Evolutionary conservation across 92 coral and sea anemone genomes (phyloP).

Genomic region (Palythoa heliodiscus): DNA sequence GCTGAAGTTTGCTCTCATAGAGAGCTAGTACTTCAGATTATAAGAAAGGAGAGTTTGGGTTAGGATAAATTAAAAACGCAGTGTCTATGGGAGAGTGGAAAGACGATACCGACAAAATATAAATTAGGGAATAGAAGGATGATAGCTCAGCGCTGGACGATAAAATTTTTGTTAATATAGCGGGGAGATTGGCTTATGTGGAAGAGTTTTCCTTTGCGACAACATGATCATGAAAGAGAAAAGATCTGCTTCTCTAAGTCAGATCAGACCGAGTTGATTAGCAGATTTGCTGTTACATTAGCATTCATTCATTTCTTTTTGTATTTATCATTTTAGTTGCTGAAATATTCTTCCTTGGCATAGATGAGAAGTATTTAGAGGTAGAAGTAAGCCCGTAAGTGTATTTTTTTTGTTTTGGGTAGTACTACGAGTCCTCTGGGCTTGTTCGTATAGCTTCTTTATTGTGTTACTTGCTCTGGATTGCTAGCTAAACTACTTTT

Average conservation of each 20-base stretch:
- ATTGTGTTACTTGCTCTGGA: too few species aligned
- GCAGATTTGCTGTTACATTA: not conserved
- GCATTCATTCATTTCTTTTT: not conserved
- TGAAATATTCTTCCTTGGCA: slow-evolving; percentile 96
- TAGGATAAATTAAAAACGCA: too few species aligned
- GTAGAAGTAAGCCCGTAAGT: slow-evolving; percentile 97
- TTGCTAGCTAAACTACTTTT: too few species aligned
- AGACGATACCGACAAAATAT: too few species aligned
- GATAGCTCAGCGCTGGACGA: too few species aligned
- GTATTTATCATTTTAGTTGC: slow-evolving; percentile 68
- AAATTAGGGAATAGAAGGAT: too few species aligned
- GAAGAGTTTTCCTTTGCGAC: not conserved
- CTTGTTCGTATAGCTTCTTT: too few species aligned
- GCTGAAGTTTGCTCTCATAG: not conserved
- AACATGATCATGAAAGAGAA: too few species aligned
- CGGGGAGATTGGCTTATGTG: not conserved
- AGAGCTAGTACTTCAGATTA: not conserved
- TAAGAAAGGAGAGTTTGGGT: not conserved
- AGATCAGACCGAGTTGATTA: not conserved
- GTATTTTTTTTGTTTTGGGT: not conserved
- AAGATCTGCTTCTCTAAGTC: not conserved
- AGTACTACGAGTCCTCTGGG: too few species aligned
- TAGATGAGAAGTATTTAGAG: slow-evolving; percentile 83
- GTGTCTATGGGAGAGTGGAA: too few species aligned
- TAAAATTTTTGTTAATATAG: too few species aligned